These are phyloP conservation scores for Eupeodes latifasciatus DNA, from an alignment of 2,888 invertebrate genomes.

Conservation along the genomic window DNA sequence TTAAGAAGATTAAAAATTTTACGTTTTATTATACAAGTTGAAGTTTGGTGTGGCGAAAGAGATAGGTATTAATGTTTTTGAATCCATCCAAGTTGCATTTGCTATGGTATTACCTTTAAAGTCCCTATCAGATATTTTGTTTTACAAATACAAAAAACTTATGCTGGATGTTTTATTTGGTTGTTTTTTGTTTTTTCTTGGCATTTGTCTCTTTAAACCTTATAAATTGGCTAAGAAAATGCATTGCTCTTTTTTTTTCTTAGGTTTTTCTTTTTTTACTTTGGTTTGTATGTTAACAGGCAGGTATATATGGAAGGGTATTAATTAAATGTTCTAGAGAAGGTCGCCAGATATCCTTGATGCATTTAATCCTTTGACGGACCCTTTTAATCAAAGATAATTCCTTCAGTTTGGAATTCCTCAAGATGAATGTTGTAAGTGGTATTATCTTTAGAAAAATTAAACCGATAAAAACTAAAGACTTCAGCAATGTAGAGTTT, in stretches of 20 bases:
- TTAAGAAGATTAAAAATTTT: slow-evolving; percentile 45
- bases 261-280: not conserved
- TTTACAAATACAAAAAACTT: not conserved
- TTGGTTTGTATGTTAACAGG: not conserved
- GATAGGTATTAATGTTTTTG: slow-evolving; percentile 33
- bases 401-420: not conserved
- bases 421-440: slow-evolving; percentile 1
- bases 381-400: slow-evolving; percentile 20
- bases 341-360: slow-evolving; percentile 6
- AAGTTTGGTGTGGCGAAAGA: slow-evolving; percentile 12
- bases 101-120: slow-evolving; percentile 30
- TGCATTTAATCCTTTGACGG: slow-evolving; percentile 29
- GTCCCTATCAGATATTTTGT: slow-evolving; percentile 29
- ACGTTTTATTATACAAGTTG: slow-evolving; percentile 43
- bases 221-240: slow-evolving; percentile 40
- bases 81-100: slow-evolving; percentile 31
- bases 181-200: slow-evolving; percentile 8
- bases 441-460: not conserved
- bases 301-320: slow-evolving; percentile 1
- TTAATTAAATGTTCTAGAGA: slow-evolving; percentile 23
- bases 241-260: slow-evolving; percentile 23
- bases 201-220: slow-evolving; percentile 20
- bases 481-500: too few relatives aligned
- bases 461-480: not conserved
- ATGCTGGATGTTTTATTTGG: slow-evolving; percentile 8